Percentiles rank a stretch among this genome's conserved stretches.
Conservation (phyloP, 2,888 invertebrate species). For the Standfussiana lucernea region DNA sequence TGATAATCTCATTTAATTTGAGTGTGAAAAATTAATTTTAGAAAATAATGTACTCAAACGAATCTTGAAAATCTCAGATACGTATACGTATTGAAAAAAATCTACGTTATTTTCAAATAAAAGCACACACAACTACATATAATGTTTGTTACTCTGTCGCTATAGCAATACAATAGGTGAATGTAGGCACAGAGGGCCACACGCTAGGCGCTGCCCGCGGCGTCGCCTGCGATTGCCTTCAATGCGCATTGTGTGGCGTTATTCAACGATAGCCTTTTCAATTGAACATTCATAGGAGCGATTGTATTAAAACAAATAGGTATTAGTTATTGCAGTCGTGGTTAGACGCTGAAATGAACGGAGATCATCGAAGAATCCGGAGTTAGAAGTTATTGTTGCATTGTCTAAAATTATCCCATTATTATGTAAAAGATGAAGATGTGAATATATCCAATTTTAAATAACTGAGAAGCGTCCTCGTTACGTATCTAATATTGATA, state of each 20-base stretch:
- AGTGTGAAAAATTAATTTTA: not conserved
- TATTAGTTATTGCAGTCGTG: constrained; percentile 58
- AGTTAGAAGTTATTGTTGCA: constrained; percentile 31
- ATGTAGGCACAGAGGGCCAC: constrained; percentile 73
- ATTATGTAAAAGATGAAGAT: not conserved
- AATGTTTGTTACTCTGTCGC: constrained; percentile 54
- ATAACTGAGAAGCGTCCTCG: not conserved
- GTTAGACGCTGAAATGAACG: constrained; percentile 47
- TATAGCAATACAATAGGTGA: constrained; percentile 62
- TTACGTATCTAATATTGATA: not conserved
- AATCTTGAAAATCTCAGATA: not conserved
- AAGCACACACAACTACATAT: constrained; percentile 2
- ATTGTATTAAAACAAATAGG: constrained; percentile 75
- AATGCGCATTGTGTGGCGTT: constrained; percentile 84
- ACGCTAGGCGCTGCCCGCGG: constrained; percentile 77
- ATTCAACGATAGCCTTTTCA: constrained; percentile 82
- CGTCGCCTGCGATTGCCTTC: constrained; percentile 71
- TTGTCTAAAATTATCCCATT: constrained; percentile 38
- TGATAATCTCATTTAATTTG: not conserved
- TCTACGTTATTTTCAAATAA: not conserved
- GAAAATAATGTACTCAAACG: not conserved
- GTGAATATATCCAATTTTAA: not conserved
- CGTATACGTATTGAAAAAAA: not conserved
- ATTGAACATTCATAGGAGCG: constrained; percentile 75
- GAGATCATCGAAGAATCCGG: constrained; percentile 20